Base-by-base conservation (phyloP, 30 jellyfish, hydroid and myxozoan species). In the Pelagia noctiluca region DNA sequence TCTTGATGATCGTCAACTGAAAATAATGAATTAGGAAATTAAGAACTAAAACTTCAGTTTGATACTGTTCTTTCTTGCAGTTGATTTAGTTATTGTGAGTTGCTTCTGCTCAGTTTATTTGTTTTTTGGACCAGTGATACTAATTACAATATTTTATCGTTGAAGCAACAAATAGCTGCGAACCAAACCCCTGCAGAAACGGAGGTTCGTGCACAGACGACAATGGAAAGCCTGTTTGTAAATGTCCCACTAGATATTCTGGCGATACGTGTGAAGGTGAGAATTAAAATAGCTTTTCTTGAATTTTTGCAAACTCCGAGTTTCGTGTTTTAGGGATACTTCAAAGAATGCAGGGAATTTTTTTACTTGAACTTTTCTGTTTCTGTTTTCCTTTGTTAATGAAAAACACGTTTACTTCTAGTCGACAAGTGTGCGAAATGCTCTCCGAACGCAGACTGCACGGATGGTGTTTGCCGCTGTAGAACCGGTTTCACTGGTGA, bases 241-340 rank as follows among this genome's bases (percentile, higher is more conserved):
- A 88, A 4, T 93, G 98, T 69, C 95, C 79, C 30, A 71, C 49
- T n/a, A 78, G 93, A 48, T 93, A 73, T 78, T 37, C 84, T 16
- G 98, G 98, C 36, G 93, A 87, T 34, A 87, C 76, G 46, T 93
- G 98, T 78, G 88, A 93, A 93, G 87, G 98, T 90, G 67, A 49
- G 88, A 25, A n/a, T n/a, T n/a, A n/a, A n/a, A n/a, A n/a, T n/a
- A n/a, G n/a, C n/a, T n/a, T n/a, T n/a, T n/a, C n/a, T n/a, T n/a
- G n/a, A n/a, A n/a, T n/a, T n/a, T n/a, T n/a, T n/a, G n/a, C n/a
- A n/a, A n/a, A n/a, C n/a, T n/a, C n/a, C n/a, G n/a, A n/a, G n/a
- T n/a, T n/a, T n/a, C n/a, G n/a, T n/a, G n/a, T n/a, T n/a, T n/a
- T n/a, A n/a, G n/a, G n/a, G n/a, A n/a, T n/a, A n/a, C n/a, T n/a